Percentiles rank a stretch among this genome's conserved stretches.
Evolutionary conservation across 2,888 invertebrate genomes (phyloP).

Genomic region (Crossocerus cetratus): DNA sequence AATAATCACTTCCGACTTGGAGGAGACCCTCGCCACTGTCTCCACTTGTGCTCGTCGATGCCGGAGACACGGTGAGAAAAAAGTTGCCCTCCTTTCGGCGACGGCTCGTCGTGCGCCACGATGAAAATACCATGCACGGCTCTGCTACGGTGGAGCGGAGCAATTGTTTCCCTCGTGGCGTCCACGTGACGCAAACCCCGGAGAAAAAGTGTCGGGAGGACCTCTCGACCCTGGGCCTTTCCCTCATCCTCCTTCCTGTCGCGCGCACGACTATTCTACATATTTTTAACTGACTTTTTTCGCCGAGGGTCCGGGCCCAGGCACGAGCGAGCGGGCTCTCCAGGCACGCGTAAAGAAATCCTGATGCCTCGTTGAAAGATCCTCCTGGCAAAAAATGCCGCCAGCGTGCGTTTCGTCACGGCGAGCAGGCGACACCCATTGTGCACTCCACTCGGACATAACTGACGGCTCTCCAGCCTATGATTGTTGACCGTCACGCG

Average conservation of each 20-base stretch:
- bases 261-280: constrained; percentile 12
- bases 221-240: background rate
- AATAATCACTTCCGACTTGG: constrained; percentile 28
- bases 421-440: background rate
- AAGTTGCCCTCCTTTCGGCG: constrained; percentile 20
- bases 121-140: constrained; percentile 41
- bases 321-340: background rate
- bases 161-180: constrained; percentile 45
- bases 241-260: constrained; percentile 11
- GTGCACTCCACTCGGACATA: background rate
- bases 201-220: constrained; percentile 22
- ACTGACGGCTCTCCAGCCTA: background rate
- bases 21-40: constrained; percentile 32
- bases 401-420: background rate
- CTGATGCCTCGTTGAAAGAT: background rate
- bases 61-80: constrained; percentile 27
- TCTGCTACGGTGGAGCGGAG: constrained; percentile 6
- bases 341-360: background rate
- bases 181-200: constrained; percentile 40
- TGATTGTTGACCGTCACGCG: constrained; percentile 42
- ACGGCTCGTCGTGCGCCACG: constrained; percentile 30
- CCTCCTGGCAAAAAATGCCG: background rate
- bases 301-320: constrained; percentile 6
- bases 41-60: constrained; percentile 35
- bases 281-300: constrained; percentile 34